Conservation (phyloP, 2,888 invertebrate species). For the Eulithis prunata region DNA sequence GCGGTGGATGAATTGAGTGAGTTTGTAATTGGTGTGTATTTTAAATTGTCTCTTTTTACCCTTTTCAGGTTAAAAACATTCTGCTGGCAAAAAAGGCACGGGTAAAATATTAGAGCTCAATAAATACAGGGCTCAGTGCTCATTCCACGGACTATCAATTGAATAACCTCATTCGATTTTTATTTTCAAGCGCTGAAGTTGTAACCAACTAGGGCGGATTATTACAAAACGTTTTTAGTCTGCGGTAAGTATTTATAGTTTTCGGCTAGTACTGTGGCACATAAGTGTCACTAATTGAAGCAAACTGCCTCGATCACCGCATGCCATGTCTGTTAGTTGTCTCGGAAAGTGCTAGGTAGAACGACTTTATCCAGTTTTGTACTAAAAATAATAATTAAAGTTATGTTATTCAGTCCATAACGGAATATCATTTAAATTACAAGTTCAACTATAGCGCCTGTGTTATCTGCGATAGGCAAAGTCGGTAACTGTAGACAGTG, state of each 20-base stretch:
- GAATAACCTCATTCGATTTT: conserved; percentile 29
- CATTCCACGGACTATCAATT: conserved; percentile 20
- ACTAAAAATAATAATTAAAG: no score
- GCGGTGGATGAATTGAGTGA: no score
- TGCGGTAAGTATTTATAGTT: conserved; percentile 3
- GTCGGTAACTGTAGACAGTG: conserved; percentile 9
- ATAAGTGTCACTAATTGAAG: background rate
- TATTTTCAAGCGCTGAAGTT: conserved; percentile 15
- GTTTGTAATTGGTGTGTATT: no score
- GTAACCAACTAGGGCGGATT: conserved; percentile 26
- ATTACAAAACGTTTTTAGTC: conserved; percentile 26
- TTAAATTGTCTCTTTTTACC: no score
- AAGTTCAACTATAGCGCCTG: background rate
- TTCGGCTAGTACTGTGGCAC: conserved; percentile 9
- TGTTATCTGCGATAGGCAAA: conserved; percentile 9
- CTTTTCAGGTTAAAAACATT: no score
- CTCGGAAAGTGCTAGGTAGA: no score
- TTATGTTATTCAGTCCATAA: no score
- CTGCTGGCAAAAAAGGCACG: no score
- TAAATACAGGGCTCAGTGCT: conserved; percentile 10
- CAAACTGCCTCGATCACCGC: no score
- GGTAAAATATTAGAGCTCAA: conserved; percentile 1
- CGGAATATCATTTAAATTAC: no score
- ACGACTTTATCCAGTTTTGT: no score
- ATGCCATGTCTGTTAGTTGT: no score